Evolutionary conservation across 2,888 invertebrate species (phyloP), one percentile per base, ranked within the genome.

Genomic region (Polydrusus tereticollis): DNA sequence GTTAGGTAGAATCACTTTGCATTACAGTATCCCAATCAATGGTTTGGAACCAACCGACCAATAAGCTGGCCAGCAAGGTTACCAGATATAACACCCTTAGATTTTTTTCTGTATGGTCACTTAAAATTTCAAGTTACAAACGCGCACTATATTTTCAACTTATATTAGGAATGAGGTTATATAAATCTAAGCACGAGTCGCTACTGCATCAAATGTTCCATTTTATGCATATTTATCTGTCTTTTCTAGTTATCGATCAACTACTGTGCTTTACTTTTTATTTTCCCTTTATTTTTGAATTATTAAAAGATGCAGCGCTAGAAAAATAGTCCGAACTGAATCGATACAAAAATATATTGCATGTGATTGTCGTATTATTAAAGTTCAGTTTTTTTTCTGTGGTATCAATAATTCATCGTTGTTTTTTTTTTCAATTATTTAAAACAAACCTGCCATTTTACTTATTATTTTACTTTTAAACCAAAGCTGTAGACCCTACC

Each of bases 391-490:
- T 69, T 69, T 62, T 52, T 69, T 62, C 59, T 50, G 21, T 38
- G 63, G 64, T 63, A 69, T 57, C 57, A 69, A 69, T 69, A 43
- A 21, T 69, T 69, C 57, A 69, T 38, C 38, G 63, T 63, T 29
- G 57, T 64, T 50, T 63, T 63, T 69, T n/a, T 62, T 45, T 58
- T 69, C 45, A 62, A 69, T 69, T 69, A 69, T 69, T 69, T 43
- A 69, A 1, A 4, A 38, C 55, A 26, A 16, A 45, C 45, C 57
- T 69, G 47, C 64, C 64, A 70, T 70, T 64, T 58, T 38, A 64
- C 57, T 70, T 58, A 64, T 64, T 70, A 70, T 70, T 65, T 69
- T 69, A 63, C 69, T 50, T 65, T 70, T 65, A 64, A 64, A 70
- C 47, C 50, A 64, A 70, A 70, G 64, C 50, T 38, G 23, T 50